These are phyloP conservation scores for Anagyrus pseudococci DNA, from an alignment of 2,888 invertebrate genomes.

Conservation along the genomic window DNA sequence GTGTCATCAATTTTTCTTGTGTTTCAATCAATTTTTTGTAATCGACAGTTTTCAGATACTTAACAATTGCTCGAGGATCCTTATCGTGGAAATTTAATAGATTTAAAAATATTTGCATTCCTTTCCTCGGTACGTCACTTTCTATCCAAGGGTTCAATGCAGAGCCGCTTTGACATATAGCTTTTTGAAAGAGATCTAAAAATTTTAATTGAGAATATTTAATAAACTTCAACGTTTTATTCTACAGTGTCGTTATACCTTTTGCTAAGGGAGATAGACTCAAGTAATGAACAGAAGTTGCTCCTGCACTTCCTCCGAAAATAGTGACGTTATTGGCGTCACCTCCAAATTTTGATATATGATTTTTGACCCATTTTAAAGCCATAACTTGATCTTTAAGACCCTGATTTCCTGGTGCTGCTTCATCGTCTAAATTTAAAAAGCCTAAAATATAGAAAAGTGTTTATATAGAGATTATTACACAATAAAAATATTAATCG, in stretches of 20 bases:
- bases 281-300: constrained; percentile 42
- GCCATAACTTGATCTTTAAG: constrained; percentile 47
- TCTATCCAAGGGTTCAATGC: constrained; percentile 45
- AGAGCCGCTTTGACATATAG: constrained; percentile 51
- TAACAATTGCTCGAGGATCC: constrained; percentile 45
- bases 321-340: constrained; percentile 46
- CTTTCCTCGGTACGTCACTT: constrained; percentile 30
- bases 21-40: constrained; percentile 37
- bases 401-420: constrained; percentile 46
- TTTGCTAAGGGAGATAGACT: constrained; percentile 39
- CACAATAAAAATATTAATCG: too few species aligned
- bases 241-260: constrained; percentile 30
- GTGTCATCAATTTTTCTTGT: constrained; percentile 28
- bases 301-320: constrained; percentile 46
- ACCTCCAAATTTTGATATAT: constrained; percentile 45
- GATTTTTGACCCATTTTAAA: constrained; percentile 44
- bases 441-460: constrained; percentile 35
- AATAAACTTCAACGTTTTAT: neutral
- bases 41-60: constrained; percentile 47
- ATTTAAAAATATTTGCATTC: constrained; percentile 41
- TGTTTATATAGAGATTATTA: too few species aligned
- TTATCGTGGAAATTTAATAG: constrained; percentile 43
- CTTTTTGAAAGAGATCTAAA: constrained; percentile 54
- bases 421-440: constrained; percentile 40
- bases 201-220: neutral